phyloP scores from a whole-genome alignment of 1,140 invertebrate species.

The Danaus plexippus region DNA sequence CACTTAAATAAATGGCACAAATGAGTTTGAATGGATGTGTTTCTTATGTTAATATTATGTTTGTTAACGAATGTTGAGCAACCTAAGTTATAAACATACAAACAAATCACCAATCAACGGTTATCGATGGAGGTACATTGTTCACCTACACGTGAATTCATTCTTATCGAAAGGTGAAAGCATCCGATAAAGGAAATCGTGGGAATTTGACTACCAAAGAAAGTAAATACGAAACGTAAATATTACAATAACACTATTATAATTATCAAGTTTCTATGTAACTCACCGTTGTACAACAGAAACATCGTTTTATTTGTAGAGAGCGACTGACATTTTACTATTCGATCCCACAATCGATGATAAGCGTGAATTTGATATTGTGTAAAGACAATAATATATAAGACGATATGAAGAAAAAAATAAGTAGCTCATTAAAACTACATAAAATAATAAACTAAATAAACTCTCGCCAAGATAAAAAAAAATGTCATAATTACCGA shows the following conservation, averaged over 20 bases:
- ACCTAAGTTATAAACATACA: too few relatives aligned
- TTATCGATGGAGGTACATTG: slow-evolving; percentile 2
- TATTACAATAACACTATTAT: slow-evolving; percentile 42
- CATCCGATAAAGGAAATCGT: slow-evolving; percentile 60
- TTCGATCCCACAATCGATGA: too few relatives aligned
- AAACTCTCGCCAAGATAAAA: too few relatives aligned
- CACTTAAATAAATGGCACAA: too few relatives aligned
- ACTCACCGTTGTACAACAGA: slow-evolving; percentile 32
- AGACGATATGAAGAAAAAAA: too few relatives aligned
- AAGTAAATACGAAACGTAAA: slow-evolving; percentile 46
- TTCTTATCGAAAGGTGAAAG: slow-evolving; percentile 56
- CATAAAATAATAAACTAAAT: too few relatives aligned
- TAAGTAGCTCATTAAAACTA: too few relatives aligned
- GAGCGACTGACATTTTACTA: slow-evolving; percentile 6
- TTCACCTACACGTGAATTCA: slow-evolving; percentile 31
- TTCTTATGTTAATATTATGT: too few relatives aligned
- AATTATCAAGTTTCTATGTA: slow-evolving; percentile 44
- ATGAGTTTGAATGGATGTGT: too few relatives aligned
- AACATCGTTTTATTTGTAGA: slow-evolving; percentile 15
- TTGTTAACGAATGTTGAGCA: too few relatives aligned
- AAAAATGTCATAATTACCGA: slow-evolving; percentile 1
- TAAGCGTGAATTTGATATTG: too few relatives aligned
- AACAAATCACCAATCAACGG: neutral
- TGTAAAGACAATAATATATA: too few relatives aligned
- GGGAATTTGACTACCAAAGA: slow-evolving; percentile 47